Percentiles rank a stretch among this genome's conserved stretches.
These are phyloP conservation scores for Dasypus novemcinctus DNA, from an alignment of 2,113 vertebrate species.

Conservation along the genomic window DNA sequence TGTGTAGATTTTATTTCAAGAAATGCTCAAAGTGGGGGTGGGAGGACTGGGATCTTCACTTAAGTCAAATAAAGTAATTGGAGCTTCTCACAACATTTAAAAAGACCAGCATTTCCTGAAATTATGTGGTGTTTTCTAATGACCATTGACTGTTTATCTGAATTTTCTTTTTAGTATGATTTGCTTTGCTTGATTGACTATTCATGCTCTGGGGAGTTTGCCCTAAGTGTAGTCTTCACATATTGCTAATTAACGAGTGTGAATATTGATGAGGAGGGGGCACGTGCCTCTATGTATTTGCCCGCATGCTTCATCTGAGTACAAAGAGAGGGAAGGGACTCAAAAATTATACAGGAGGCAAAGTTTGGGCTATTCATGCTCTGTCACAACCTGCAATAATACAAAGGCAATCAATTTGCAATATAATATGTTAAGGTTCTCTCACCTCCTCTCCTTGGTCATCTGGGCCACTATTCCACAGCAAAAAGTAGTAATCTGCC, in stretches of 20 bases:
- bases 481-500: constrained; percentile 55
- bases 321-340: constrained; percentile 71
- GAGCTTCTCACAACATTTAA: background rate
- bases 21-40: background rate
- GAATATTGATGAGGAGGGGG: constrained; percentile 81
- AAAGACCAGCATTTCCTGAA: background rate
- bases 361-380: constrained; percentile 81
- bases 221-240: constrained; percentile 81
- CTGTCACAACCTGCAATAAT: constrained; percentile 76
- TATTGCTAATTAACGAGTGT: constrained; percentile 85
- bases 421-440: constrained; percentile 45
- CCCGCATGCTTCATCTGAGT: constrained; percentile 73
- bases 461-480: constrained; percentile 11
- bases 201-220: constrained; percentile 78
- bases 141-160: background rate
- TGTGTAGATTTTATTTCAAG: background rate
- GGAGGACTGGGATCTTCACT: background rate
- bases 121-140: background rate
- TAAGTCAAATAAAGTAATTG: background rate
- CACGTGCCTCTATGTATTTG: constrained; percentile 46
- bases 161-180: constrained; percentile 38
- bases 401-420: constrained; percentile 75
- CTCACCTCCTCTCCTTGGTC: constrained; percentile 56
- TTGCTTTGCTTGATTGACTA: constrained; percentile 73
- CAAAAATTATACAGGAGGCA: constrained; percentile 76